Conservation (phyloP, 2,888 invertebrate genomes). For the Acrobasis suavella region DNA sequence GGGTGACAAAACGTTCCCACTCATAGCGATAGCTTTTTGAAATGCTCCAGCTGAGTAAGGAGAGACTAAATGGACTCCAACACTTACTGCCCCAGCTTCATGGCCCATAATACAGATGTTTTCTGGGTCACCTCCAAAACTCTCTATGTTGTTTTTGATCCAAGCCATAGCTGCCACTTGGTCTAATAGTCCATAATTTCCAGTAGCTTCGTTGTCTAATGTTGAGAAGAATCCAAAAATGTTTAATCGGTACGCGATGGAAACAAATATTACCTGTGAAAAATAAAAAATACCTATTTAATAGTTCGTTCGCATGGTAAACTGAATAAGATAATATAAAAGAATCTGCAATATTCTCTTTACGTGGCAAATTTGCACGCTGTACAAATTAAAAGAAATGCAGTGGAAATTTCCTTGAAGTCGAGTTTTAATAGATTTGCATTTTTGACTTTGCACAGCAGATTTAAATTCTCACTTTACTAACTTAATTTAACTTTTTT, state of each 20-base stretch:
- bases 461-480: no score
- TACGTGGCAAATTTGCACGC: no score
- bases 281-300: neutral
- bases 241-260: constrained; percentile 89
- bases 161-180: constrained; percentile 91
- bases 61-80: constrained; percentile 88
- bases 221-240: constrained; percentile 93
- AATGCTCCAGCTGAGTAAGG: constrained; percentile 86
- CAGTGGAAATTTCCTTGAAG: no score
- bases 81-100: constrained; percentile 90
- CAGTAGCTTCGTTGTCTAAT: constrained; percentile 88
- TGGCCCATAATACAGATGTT: constrained; percentile 91
- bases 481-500: no score
- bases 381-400: no score
- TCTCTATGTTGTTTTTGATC: constrained; percentile 88
- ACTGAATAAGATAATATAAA: no score
- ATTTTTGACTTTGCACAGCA: no score
- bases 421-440: no score
- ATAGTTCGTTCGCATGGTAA: no score
- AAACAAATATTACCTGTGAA: constrained; percentile 87
- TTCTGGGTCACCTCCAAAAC: constrained; percentile 88
- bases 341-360: no score
- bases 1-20: constrained; percentile 86
- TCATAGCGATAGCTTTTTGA: constrained; percentile 90
- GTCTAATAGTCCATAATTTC: constrained; percentile 91